phyloP scores from a whole-genome alignment of 2,888 invertebrate species.

The Oegoconia quadripuncta region DNA sequence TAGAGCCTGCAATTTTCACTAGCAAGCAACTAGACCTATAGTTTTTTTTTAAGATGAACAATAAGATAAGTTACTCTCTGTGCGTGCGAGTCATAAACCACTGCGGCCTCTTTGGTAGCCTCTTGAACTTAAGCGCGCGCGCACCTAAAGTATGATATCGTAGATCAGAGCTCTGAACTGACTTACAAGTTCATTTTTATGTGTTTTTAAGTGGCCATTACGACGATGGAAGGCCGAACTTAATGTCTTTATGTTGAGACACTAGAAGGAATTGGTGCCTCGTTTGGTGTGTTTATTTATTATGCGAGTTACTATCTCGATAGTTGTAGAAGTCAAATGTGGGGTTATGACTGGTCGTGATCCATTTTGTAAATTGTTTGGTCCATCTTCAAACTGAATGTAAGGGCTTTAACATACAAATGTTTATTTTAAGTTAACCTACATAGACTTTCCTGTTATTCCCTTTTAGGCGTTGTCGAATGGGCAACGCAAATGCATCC shows the following conservation, averaged over 20 bases:
- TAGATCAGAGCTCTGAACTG: slow-evolving; percentile 26
- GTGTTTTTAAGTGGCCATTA: slow-evolving; percentile 73
- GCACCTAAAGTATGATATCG: neutral
- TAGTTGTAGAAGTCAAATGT: too few relatives aligned
- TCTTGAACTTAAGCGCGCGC: neutral
- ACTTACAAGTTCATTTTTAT: slow-evolving; percentile 59
- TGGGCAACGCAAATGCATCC: too few relatives aligned
- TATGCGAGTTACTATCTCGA: too few relatives aligned
- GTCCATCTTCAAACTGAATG: too few relatives aligned
- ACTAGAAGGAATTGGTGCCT: slow-evolving; percentile 33
- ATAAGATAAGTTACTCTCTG: neutral
- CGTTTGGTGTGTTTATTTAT: slow-evolving; percentile 29
- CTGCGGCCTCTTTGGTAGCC: slow-evolving; percentile 15
- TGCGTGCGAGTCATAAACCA: slow-evolving; percentile 20
- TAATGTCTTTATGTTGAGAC: slow-evolving; percentile 58
- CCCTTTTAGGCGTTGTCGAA: too few relatives aligned
- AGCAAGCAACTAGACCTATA: neutral
- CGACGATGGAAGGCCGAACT: slow-evolving; percentile 48
- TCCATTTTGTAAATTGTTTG: too few relatives aligned
- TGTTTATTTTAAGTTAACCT: too few relatives aligned
- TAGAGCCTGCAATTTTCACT: neutral
- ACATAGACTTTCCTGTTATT: too few relatives aligned
- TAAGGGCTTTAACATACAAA: too few relatives aligned
- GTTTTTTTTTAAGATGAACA: neutral
- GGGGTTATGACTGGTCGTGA: too few relatives aligned